Conservation (phyloP, 2,797 vertebrate genomes). For the Schizopygopsis pylzovi region DNA sequence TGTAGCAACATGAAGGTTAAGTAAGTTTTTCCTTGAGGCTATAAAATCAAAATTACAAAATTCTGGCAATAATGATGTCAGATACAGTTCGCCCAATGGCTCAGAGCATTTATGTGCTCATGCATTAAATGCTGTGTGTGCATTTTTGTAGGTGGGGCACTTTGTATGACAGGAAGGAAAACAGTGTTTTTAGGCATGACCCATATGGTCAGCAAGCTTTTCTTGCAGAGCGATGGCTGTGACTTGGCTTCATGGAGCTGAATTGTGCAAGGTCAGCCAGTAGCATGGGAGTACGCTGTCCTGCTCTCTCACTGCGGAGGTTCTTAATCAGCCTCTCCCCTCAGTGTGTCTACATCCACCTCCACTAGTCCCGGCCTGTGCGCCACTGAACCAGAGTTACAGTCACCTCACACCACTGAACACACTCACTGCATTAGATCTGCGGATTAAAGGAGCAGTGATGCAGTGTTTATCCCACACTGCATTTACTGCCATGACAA, state of each 20-base stretch:
- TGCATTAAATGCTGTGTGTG: conserved; percentile 43
- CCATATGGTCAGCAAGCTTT: conserved; percentile 60
- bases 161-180: conserved; percentile 48
- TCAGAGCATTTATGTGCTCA: conserved; percentile 36
- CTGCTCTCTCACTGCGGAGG: conserved; percentile 44
- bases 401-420: conserved; percentile 49
- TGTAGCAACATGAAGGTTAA: background rate
- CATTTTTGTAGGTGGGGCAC: conserved; percentile 30
- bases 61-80: conserved; percentile 49
- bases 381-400: conserved; percentile 44
- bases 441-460: conserved; percentile 37
- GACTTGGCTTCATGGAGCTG: conserved; percentile 53
- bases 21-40: background rate
- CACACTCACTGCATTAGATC: conserved; percentile 40
- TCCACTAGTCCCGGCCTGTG: conserved; percentile 9
- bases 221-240: conserved; percentile 48
- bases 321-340: conserved; percentile 54
- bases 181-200: conserved; percentile 50
- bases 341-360: conserved; percentile 49
- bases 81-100: conserved; percentile 36
- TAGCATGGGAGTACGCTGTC: conserved; percentile 49
- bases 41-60: conserved; percentile 13
- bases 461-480: background rate
- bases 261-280: conserved; percentile 65
- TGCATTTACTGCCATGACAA: background rate